phyloP scores from a whole-genome alignment of 64 coral and sea anemone species.

The Catalaphyllia jardinei region DNA sequence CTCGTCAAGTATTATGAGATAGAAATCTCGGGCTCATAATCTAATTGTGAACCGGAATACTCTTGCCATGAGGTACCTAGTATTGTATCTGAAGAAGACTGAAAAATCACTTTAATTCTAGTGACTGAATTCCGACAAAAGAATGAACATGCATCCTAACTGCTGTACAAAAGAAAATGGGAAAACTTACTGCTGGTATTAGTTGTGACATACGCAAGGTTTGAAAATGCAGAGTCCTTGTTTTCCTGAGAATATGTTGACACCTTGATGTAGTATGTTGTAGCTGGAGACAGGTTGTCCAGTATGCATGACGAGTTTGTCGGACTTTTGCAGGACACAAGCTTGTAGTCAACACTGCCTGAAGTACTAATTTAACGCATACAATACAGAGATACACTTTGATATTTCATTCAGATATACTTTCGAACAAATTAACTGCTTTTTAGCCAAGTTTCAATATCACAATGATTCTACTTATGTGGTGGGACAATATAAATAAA shows the following conservation, averaged over 20 bases:
- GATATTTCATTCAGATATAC: too few relatives aligned
- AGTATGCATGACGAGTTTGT: background rate
- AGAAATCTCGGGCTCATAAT: too few relatives aligned
- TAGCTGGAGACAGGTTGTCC: constrained; percentile 10
- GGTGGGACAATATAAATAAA: too few relatives aligned
- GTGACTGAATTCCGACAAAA: background rate
- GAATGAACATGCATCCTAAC: too few relatives aligned
- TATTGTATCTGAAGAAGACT: background rate
- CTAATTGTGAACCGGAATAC: too few relatives aligned
- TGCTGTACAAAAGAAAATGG: background rate
- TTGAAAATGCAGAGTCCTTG: constrained; percentile 29
- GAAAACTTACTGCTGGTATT: constrained; percentile 46
- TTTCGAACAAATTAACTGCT: too few relatives aligned
- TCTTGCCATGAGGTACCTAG: background rate
- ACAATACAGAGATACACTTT: too few relatives aligned
- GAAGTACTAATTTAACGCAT: background rate
- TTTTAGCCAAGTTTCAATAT: too few relatives aligned
- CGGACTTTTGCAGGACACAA: background rate
- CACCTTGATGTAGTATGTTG: constrained; percentile 62
- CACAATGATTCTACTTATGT: too few relatives aligned
- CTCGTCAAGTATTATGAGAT: too few relatives aligned
- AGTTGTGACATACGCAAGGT: constrained; percentile 38
- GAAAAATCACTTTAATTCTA: background rate
- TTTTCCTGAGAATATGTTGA: background rate
- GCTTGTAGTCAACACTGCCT: background rate